A percentile compares a stretch with the other conserved stretches of the same genome.
These are phyloP conservation scores for Cryptophagus acutangulus DNA, from an alignment of 2,888 invertebrate species.

Conservation along the genomic window DNA sequence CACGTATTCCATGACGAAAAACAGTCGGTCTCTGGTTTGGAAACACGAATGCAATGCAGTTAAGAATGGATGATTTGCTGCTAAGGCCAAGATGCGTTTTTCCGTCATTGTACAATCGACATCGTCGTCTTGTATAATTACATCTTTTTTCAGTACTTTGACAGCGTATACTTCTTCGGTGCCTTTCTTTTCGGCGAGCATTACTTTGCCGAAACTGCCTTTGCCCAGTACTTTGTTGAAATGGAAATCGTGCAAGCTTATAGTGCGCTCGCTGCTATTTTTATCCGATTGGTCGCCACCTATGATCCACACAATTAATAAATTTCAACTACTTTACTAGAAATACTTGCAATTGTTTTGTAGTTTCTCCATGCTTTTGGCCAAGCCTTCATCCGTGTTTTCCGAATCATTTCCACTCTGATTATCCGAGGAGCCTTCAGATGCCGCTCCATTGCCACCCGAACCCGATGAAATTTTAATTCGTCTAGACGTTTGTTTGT, in stretches of 20 bases:
- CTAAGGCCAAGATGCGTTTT: conserved; percentile 91
- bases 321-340: too few relatives aligned
- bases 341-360: conserved; percentile 43
- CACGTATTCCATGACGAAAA: conserved; percentile 99
- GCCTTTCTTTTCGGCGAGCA: conserved; percentile 92
- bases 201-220: conserved; percentile 98
- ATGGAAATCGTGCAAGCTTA: conserved; percentile 82
- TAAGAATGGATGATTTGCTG: conserved; percentile 97
- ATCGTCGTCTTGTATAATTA: conserved; percentile 97
- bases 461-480: conserved; percentile 48
- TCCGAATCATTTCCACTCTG: conserved; percentile 36
- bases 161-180: conserved; percentile 88
- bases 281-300: background rate
- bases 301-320: too few relatives aligned
- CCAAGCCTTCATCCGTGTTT: conserved; percentile 34
- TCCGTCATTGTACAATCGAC: conserved; percentile 99
- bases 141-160: conserved; percentile 93
- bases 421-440: conserved; percentile 36
- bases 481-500: conserved; percentile 70
- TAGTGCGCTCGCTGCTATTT: conserved; percentile 47
- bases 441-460: conserved; percentile 42
- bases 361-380: conserved; percentile 49
- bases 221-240: conserved; percentile 99
- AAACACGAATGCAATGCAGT: conserved; percentile 96
- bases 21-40: conserved; percentile 83